Base-by-base conservation (phyloP, 2,113 vertebrate genomes). In the Hystrix brachyura region DNA sequence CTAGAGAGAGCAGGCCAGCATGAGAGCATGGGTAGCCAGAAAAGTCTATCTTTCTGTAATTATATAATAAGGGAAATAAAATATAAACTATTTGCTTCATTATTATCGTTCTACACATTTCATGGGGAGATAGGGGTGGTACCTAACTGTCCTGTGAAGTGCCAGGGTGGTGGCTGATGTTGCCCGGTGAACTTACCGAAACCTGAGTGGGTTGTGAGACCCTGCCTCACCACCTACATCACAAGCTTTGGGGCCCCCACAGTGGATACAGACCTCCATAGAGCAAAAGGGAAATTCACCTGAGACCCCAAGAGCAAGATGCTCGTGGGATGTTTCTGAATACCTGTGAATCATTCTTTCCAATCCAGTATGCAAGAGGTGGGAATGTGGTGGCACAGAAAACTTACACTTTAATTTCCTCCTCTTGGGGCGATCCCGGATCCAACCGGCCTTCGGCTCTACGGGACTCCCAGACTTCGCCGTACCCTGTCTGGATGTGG, bases 401-500 rank as follows among this genome's bases (percentile, higher is more conserved):
- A 74, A 76, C 29, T 7, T 95, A 88, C 81, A 90, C 11, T 94
- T 55, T 94, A 76, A 92, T 97, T 97, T 69, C 62, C 51, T 27
- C 57, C 65, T 81, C 1, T 51, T 18, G 72, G 21, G 14, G 38
- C 38, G 32, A 19, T 83, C 78, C 91, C 85, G 83, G 95, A 90
- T 98, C 95, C 95, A 88, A 60, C 78, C 96, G 93, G 97, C 91
- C 79, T 46, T 18, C 69, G 95, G 97, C 84, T 95, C 82, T 48
- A 81, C 23, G 65, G 78, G 84, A 97, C 87, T 86, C 87, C 95
- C 65, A 62, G 96, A 88, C 74, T 97, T 96, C 95, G 94, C 92
- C 74, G 74, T 79, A 76, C 90, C 34, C 86, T 43, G 76, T 84
- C 84, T 86, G 43, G 38, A 17, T 18, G 97, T 96, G 53, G 65